Evolutionary conservation across 2,113 vertebrate genomes (phyloP).

Genomic region (Alethe diademata): DNA sequence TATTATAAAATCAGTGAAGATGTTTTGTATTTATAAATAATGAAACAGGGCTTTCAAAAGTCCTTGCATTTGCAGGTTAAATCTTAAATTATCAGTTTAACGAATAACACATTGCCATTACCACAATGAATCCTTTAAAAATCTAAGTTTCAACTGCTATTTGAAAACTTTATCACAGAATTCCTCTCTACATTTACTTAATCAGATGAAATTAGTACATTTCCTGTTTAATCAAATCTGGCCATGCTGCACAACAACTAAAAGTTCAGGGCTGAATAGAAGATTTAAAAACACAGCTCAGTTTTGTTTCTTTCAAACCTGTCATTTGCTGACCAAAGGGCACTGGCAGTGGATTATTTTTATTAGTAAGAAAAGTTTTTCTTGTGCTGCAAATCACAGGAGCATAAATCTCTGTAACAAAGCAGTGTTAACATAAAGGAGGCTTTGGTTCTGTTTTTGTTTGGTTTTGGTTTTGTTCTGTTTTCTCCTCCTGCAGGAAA

Average conservation of each 20-base stretch:
- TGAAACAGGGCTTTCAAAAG: neutral
- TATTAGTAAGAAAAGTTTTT: constrained; percentile 6
- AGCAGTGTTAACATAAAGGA: neutral
- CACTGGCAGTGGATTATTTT: constrained; percentile 44
- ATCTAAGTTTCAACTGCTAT: neutral
- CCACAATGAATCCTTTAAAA: neutral
- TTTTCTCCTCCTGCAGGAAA: constrained; percentile 17
- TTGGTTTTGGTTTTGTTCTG: neutral
- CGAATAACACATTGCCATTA: neutral
- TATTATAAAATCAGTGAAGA: neutral
- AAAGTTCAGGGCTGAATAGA: neutral
- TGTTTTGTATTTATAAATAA: neutral
- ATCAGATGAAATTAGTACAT: constrained; percentile 8
- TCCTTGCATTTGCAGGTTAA: neutral
- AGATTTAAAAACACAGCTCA: constrained; percentile 48
- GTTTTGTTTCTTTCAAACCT: constrained; percentile 22
- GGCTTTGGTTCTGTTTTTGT: neutral
- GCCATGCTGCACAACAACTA: neutral
- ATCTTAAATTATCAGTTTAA: neutral
- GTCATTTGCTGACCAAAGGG: constrained; percentile 52
- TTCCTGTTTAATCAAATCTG: constrained; percentile 32
- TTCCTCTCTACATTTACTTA: neutral
- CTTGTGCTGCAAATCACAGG: neutral
- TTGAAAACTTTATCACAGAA: neutral
- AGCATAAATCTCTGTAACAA: constrained; percentile 7